Percentiles rank a stretch among this genome's conserved stretches.
phyloP scores from a whole-genome alignment of 2,797 vertebrate species.

The Oryzias dopingdopingensis region DNA sequence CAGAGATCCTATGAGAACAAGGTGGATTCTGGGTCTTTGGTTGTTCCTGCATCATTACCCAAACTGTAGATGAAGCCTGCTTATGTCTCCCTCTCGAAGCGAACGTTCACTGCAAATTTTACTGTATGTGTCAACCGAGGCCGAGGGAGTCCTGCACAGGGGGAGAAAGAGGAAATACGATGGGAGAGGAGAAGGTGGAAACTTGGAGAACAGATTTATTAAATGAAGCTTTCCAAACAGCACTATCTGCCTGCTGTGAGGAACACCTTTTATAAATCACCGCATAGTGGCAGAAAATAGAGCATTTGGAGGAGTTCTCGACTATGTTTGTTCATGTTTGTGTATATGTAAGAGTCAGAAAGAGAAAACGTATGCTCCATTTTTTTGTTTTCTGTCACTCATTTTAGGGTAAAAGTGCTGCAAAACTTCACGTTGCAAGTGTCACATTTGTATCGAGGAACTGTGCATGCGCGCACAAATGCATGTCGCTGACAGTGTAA shows the following conservation, averaged over 20 bases:
- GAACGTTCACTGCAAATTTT: constrained; percentile 37
- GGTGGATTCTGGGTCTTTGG: constrained; percentile 80
- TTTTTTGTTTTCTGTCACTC: constrained; percentile 48
- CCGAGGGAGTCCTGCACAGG: constrained; percentile 80
- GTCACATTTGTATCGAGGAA: constrained; percentile 12
- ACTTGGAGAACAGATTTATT: constrained; percentile 91
- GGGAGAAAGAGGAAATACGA: constrained; percentile 62
- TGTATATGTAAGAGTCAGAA: constrained; percentile 19
- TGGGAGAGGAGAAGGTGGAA: constrained; percentile 45
- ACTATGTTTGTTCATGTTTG: constrained; percentile 31
- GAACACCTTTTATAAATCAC: constrained; percentile 98
- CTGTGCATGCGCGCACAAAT: neutral
- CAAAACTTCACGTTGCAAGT: constrained; percentile 41
- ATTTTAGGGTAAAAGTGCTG: constrained; percentile 41
- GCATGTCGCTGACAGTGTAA: constrained; percentile 25
- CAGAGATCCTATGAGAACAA: constrained; percentile 79
- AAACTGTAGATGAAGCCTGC: constrained; percentile 76
- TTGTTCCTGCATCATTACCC: constrained; percentile 89
- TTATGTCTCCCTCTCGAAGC: constrained; percentile 56
- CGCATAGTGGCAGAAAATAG: constrained; percentile 81
- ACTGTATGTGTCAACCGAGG: constrained; percentile 83
- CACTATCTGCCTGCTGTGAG: constrained; percentile 93
- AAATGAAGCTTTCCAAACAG: constrained; percentile 97
- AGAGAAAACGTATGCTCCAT: constrained; percentile 15
- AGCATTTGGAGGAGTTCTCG: constrained; percentile 82